Conservation (phyloP, 2,888 invertebrate species). For the Gisinianus flammeolus region DNA sequence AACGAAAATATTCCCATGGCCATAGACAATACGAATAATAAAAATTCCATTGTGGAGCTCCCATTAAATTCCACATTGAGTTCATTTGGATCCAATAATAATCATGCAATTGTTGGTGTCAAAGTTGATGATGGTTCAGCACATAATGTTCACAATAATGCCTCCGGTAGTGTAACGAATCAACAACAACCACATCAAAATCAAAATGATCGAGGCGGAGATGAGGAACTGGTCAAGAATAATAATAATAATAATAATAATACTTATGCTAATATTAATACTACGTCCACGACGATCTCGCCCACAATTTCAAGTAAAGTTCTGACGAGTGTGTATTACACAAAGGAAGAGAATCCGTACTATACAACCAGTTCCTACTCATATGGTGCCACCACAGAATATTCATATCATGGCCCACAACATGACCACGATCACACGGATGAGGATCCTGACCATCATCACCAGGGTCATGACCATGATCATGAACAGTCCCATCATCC, state of each 20-base stretch:
- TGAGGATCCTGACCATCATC: constrained; percentile 12
- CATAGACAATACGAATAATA: not conserved
- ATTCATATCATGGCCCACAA: constrained; percentile 45
- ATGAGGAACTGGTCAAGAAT: too few species aligned
- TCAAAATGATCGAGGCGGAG: not conserved
- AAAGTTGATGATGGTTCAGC: not conserved
- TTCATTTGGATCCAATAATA: not conserved
- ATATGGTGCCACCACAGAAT: constrained; percentile 49
- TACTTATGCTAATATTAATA: not conserved
- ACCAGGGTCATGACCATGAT: constrained; percentile 13
- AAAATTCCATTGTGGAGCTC: not conserved
- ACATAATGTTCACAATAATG: not conserved
- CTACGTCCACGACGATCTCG: not conserved
- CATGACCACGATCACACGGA: constrained; percentile 1
- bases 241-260: not conserved
- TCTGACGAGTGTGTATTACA: constrained; percentile 49
- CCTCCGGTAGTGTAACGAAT: not conserved
- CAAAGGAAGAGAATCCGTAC: constrained; percentile 52
- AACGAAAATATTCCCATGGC: not conserved
- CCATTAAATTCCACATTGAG: too few species aligned
- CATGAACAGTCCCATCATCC: constrained; percentile 13
- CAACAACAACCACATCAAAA: not conserved
- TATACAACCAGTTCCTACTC: constrained; percentile 54
- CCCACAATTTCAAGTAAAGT: constrained; percentile 43
- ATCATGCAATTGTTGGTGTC: not conserved